A percentile compares a stretch with the other conserved stretches of the same genome.
These are phyloP conservation scores for Rhodinocichla rosea DNA, from an alignment of 2,113 vertebrate genomes.

Conservation along the genomic window DNA sequence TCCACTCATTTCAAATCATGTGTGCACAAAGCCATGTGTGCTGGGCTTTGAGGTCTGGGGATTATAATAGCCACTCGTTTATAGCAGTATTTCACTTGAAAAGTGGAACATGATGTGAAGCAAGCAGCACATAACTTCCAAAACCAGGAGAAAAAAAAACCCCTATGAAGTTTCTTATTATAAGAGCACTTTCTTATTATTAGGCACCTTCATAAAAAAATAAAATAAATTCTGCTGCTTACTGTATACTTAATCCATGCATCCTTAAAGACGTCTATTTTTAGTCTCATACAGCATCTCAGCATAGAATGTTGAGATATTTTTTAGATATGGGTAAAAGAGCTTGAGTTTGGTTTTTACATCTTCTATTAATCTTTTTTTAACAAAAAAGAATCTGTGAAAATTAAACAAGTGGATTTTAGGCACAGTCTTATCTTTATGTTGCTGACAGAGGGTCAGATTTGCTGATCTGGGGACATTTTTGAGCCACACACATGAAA, in stretches of 20 bases:
- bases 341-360: not conserved
- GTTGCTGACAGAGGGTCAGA: not conserved
- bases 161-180: not conserved
- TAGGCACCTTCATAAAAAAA: constrained; percentile 6
- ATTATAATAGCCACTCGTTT: constrained; percentile 26
- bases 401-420: not conserved
- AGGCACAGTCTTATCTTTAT: not conserved
- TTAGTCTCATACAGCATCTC: not conserved
- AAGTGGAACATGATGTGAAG: constrained; percentile 42
- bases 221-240: not conserved
- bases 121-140: constrained; percentile 16
- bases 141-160: not conserved
- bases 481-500: not conserved
- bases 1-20: constrained; percentile 16
- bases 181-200: not conserved
- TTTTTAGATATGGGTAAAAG: not conserved
- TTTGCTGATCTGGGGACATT: not conserved
- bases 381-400: not conserved
- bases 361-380: not conserved
- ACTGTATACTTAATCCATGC: constrained; percentile 1
- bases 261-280: constrained; percentile 27
- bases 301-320: not conserved
- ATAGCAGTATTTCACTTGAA: constrained; percentile 37
- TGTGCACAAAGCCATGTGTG: constrained; percentile 34
- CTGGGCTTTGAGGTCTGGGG: constrained; percentile 39